phyloP scores from a whole-genome alignment of 2,888 invertebrate genomes.

The Margaritifera margaritifera region DNA sequence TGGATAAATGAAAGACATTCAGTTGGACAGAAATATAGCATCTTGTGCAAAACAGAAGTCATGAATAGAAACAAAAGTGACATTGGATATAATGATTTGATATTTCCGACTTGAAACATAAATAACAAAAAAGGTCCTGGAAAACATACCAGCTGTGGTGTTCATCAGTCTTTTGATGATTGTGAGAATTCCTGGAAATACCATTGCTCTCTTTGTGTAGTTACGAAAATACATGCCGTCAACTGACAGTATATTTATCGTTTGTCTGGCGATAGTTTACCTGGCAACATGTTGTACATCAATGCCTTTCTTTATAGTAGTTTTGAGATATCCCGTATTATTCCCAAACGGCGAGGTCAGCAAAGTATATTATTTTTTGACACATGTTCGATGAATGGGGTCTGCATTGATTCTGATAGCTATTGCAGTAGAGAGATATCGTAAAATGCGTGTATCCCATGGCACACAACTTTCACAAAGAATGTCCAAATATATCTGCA shows the following conservation, averaged over 20 bases:
- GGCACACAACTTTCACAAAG: constrained; percentile 7
- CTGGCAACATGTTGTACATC: constrained; percentile 30
- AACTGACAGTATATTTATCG: constrained; percentile 37
- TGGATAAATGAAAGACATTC: too few species aligned
- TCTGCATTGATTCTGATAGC: constrained; percentile 37
- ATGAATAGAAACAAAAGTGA: too few species aligned
- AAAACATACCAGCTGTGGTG: constrained; percentile 8
- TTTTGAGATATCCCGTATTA: constrained; percentile 30
- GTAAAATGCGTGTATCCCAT: constrained; percentile 44
- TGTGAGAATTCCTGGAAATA: constrained; percentile 37
- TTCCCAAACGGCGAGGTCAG: constrained; percentile 29
- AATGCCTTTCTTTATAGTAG: constrained; percentile 41
- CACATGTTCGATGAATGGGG: constrained; percentile 22
- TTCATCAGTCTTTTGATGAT: constrained; percentile 33
- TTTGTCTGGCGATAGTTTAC: constrained; percentile 38
- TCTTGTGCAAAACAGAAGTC: too few species aligned
- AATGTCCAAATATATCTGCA: too few species aligned
- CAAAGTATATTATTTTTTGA: constrained; percentile 27
- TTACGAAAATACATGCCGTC: constrained; percentile 31
- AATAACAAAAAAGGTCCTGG: too few species aligned
- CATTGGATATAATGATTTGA: too few species aligned
- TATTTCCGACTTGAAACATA: too few species aligned
- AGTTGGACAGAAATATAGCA: too few species aligned
- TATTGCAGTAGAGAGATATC: constrained; percentile 42
- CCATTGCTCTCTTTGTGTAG: constrained; percentile 35